Base-by-base conservation (phyloP, 2,888 invertebrate species). In the Ennomos quercinarius region DNA sequence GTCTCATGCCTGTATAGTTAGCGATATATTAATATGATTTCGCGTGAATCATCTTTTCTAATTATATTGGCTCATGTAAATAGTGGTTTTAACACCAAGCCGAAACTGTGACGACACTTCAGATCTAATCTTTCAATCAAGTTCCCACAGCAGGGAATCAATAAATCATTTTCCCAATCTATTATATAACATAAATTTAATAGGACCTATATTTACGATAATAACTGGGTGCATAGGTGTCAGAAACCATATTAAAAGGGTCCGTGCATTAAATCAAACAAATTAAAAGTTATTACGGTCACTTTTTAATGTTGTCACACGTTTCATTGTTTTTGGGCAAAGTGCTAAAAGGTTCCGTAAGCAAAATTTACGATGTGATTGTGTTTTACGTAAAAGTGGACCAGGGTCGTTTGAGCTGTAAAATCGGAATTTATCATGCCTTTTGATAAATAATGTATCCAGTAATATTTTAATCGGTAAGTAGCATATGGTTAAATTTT, bases 381-480 rank as follows among this genome's bases (percentile, higher is more conserved):
- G 35, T 40, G 35, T 44, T 38, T 34, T 49, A 44, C 54, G 68
- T 68, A 66, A 72, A 78, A 75, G 72, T 78, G 77, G 76, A 78
- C 76, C 77, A 70, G 67, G 72, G 71, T 63, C 71, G 73, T 63
- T 61, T 1, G 12, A 46, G 50, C 43, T 12, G 44, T 57, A 53
- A 61, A 62, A 68, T 64, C 59, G 64, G 67, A 70, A 71, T 63
- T 67, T 65, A 44, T 68, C 79, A 79, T 79, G 77, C 78, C 76
- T 72, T 43, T 35, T 47, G 10, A 37, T 42, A n/a, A 35, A 35
- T 27, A 27, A 13, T 13, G 5, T 41, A 12, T 38, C 47, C 17
- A 48, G 43, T 57, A 47, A 35, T 11, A 10, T 42, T 10, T 34
- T 51, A 12, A 42, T 27, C 27, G 27, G 44, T 46, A 48, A 61